Percentiles rank a stretch among this genome's conserved stretches.
Evolutionary conservation across 2,888 invertebrate genomes (phyloP).

Genomic region (Xestobium rufovillosum): DNA sequence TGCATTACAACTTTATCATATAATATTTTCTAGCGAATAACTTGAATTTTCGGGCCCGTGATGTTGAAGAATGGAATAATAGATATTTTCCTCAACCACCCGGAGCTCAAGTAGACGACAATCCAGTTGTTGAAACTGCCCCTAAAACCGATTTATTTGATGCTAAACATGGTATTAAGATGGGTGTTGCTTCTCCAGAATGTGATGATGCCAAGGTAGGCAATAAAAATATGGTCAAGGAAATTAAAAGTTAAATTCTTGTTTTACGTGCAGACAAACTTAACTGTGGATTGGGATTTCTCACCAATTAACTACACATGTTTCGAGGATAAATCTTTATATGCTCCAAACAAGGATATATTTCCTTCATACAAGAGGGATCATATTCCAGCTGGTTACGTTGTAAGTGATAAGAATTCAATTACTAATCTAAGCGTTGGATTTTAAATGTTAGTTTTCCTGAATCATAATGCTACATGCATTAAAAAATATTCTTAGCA

Average conservation of each 20-base stretch:
- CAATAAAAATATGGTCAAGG: no score
- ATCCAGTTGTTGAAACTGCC: slow-evolving; percentile 23
- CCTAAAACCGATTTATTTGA: slow-evolving; percentile 24
- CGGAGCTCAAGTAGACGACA: slow-evolving; percentile 15
- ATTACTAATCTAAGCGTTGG: no score
- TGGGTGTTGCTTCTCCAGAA: slow-evolving; percentile 46
- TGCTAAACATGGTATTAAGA: slow-evolving; percentile 43
- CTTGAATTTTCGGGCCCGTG: slow-evolving; percentile 2
- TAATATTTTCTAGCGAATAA: no score
- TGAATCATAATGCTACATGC: no score
- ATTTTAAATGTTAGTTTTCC: no score
- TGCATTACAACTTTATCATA: no score
- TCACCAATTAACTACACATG: slow-evolving; percentile 55
- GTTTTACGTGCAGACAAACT: slow-evolving; percentile 51
- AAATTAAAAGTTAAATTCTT: not conserved
- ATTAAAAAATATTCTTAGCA: no score
- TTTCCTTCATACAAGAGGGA: slow-evolving; percentile 48
- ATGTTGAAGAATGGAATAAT: not conserved
- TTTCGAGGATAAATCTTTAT: slow-evolving; percentile 44
- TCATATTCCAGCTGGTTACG: slow-evolving; percentile 50
- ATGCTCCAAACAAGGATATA: slow-evolving; percentile 43
- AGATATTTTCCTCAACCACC: not conserved
- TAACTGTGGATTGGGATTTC: slow-evolving; percentile 55
- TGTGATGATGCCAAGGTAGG: slow-evolving; percentile 66
- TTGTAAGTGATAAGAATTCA: slow-evolving; percentile 47